A percentile compares a stretch with the other conserved stretches of the same genome.
phyloP scores from a whole-genome alignment of 2,888 invertebrate species.

The Melieria crassipennis region DNA sequence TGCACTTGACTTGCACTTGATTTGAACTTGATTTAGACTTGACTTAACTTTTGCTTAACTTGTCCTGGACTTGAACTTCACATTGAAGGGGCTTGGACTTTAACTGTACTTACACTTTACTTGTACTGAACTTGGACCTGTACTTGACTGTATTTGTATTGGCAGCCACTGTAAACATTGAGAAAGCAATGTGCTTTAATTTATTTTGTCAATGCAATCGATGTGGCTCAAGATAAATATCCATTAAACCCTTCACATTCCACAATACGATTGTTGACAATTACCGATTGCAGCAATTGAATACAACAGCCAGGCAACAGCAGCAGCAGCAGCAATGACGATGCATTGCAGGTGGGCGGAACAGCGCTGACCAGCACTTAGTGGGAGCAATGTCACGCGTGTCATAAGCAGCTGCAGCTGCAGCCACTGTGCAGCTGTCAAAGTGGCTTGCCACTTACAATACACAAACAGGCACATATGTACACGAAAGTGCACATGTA shows the following conservation, averaged over 20 bases:
- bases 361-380: conserved; percentile 3
- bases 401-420: conserved; percentile 8
- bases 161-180: too few species aligned
- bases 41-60: too few species aligned
- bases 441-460: background rate
- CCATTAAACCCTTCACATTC: conserved; percentile 25
- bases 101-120: too few species aligned
- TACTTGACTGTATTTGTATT: too few species aligned
- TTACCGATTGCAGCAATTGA: background rate
- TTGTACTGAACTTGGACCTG: too few species aligned
- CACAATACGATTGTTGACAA: conserved; percentile 21
- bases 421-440: conserved; percentile 4
- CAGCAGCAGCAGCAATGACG: too few species aligned
- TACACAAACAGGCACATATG: too few species aligned
- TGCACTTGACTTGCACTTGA: too few species aligned
- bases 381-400: background rate
- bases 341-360: background rate
- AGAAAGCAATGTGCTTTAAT: background rate
- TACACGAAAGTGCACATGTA: background rate
- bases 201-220: conserved; percentile 13
- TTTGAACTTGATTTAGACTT: too few species aligned
- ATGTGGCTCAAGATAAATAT: conserved; percentile 6
- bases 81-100: background rate
- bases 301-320: conserved; percentile 4
- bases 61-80: background rate